Conservation (phyloP, 23 tunicate species). For the Ciona savignyi region DNA sequence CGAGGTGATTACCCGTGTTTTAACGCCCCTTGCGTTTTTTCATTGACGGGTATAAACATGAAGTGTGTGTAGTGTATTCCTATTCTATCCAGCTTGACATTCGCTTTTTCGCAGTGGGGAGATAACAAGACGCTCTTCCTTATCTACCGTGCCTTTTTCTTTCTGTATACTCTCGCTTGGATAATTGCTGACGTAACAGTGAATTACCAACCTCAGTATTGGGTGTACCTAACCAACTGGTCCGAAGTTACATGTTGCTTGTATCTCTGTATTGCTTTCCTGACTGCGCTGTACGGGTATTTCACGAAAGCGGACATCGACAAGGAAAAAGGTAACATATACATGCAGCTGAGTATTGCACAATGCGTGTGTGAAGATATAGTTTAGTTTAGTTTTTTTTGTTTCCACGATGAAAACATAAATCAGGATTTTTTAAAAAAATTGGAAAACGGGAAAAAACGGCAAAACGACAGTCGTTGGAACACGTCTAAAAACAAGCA, state of each 20-base stretch:
- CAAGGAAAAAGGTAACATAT: not conserved
- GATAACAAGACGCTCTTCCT: constrained; percentile 20
- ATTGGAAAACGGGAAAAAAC: too few relatives aligned
- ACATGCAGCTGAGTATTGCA: too few relatives aligned
- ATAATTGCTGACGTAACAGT: constrained; percentile 23
- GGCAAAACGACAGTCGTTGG: too few relatives aligned
- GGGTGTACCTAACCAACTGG: constrained; percentile 60
- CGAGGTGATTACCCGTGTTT: too few relatives aligned
- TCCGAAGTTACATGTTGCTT: constrained; percentile 59
- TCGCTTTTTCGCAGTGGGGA: constrained; percentile 36
- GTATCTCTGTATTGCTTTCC: constrained; percentile 23
- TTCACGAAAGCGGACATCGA: not conserved
- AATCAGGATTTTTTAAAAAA: too few relatives aligned
- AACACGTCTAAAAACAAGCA: too few relatives aligned
- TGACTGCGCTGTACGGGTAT: constrained; percentile 17
- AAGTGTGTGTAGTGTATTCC: too few relatives aligned
- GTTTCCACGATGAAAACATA: too few relatives aligned
- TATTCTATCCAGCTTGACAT: not conserved
- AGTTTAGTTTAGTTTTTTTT: too few relatives aligned
- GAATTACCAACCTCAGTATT: constrained; percentile 13
- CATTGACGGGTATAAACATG: too few relatives aligned
- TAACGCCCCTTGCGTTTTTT: too few relatives aligned
- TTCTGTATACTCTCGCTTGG: constrained; percentile 52
- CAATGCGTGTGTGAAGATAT: too few relatives aligned
- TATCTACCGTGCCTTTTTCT: constrained; percentile 32